Evolutionary conservation across 2,113 vertebrate genomes (phyloP).

Genomic region (Cyanoliseus patagonus): DNA sequence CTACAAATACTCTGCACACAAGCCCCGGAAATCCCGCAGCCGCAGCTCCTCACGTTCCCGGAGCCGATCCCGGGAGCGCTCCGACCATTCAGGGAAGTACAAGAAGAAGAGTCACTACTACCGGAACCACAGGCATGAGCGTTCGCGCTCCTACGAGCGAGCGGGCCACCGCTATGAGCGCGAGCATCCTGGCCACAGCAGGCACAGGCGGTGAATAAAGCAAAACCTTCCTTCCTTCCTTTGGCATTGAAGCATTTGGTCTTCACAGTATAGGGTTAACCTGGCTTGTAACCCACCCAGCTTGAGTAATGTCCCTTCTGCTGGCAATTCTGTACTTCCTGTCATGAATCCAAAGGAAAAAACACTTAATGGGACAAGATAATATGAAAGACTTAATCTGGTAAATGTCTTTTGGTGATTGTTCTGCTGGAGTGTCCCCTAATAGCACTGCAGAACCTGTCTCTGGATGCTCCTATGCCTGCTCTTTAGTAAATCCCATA

Average conservation of each 20-base stretch:
- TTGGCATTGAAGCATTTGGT: not conserved
- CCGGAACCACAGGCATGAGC: slow-evolving; percentile 68
- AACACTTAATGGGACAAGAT: not conserved
- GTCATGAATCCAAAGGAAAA: not conserved
- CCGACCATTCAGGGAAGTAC: slow-evolving; percentile 75
- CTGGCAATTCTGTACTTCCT: not conserved
- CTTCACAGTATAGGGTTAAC: not conserved
- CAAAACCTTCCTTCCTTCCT: not conserved
- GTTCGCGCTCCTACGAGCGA: slow-evolving; percentile 75
- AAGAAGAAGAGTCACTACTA: slow-evolving; percentile 81
- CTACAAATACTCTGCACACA: slow-evolving; percentile 68
- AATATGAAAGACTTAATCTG: not conserved
- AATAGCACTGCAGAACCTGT: not conserved
- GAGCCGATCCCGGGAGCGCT: slow-evolving; percentile 76
- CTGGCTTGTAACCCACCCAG: not conserved
- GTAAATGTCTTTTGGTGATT: not conserved
- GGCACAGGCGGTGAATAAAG: slow-evolving; percentile 71
- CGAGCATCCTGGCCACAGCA: slow-evolving; percentile 74
- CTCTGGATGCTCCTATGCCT: not conserved
- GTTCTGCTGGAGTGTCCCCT: not conserved
- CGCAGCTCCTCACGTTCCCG: slow-evolving; percentile 76
- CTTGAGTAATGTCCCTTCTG: not conserved
- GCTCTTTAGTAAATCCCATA: not conserved
- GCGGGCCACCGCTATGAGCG: slow-evolving; percentile 73
- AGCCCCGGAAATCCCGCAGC: slow-evolving; percentile 46